Conservation (phyloP, 1,140 invertebrate genomes). For the Dinoponera quadriceps region DNA sequence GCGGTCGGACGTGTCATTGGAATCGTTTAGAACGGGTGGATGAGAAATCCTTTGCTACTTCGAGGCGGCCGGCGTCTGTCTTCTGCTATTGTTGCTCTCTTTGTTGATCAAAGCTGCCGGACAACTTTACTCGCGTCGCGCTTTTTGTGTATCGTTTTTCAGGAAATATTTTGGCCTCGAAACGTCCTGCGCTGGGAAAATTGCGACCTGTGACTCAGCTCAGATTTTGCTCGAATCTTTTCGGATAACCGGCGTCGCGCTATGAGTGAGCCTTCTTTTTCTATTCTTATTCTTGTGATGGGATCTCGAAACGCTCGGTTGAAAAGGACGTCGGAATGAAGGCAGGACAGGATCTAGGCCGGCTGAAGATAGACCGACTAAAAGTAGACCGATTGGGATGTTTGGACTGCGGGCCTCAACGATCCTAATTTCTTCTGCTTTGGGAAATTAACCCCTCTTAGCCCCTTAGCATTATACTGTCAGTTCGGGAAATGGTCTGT, state of each 20-base stretch:
- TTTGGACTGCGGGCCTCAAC: constrained; percentile 61
- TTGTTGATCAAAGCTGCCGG: constrained; percentile 72
- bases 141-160: constrained; percentile 51
- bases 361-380: background rate
- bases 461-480: constrained; percentile 37
- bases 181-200: constrained; percentile 62
- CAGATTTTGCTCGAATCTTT: background rate
- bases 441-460: constrained; percentile 73
- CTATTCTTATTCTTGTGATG: constrained; percentile 4
- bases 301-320: background rate
- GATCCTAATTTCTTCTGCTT: constrained; percentile 67
- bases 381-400: constrained; percentile 43
- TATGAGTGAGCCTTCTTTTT: constrained; percentile 63
- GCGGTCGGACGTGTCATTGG: constrained; percentile 52
- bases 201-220: constrained; percentile 34
- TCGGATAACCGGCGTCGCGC: constrained; percentile 53
- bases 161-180: constrained; percentile 69
- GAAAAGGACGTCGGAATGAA: background rate
- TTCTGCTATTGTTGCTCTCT: constrained; percentile 70
- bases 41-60: constrained; percentile 21
- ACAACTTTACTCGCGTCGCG: constrained; percentile 32
- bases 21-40: constrained; percentile 44
- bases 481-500: constrained; percentile 5
- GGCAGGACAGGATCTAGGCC: background rate
- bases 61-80: constrained; percentile 71